Conservation (phyloP, 2,113 vertebrate species). For the Takifugu bimaculatus region DNA sequence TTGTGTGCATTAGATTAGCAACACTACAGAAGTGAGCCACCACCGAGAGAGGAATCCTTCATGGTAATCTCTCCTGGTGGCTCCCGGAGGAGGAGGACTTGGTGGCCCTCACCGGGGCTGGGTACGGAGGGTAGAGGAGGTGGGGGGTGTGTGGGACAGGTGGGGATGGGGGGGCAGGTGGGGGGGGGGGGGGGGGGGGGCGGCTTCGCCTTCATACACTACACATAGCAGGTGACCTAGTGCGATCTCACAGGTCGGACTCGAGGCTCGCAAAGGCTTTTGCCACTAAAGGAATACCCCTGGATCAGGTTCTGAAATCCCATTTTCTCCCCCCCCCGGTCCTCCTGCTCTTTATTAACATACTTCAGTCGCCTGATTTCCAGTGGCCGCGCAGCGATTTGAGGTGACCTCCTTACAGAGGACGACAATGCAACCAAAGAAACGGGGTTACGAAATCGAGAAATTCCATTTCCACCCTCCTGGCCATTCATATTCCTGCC, state of each 20-base stretch:
- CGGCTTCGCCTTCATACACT: no score
- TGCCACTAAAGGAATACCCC: neutral
- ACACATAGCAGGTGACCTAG: no score
- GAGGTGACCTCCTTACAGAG: conserved; percentile 55
- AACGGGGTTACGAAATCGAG: conserved; percentile 59
- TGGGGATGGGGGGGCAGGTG: neutral
- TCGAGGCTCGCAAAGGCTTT: neutral
- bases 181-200: conserved; percentile 2
- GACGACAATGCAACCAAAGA: conserved; percentile 62
- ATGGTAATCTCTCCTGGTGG: conserved; percentile 57
- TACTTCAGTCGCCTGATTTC: conserved; percentile 29
- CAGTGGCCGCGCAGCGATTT: conserved; percentile 31
- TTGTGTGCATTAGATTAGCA: conserved; percentile 71
- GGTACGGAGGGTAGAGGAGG: conserved; percentile 21
- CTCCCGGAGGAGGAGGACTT: conserved; percentile 58
- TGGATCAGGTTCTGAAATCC: conserved; percentile 10
- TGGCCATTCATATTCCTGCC: conserved; percentile 54
- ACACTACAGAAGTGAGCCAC: conserved; percentile 55
- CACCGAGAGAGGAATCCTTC: conserved; percentile 56
- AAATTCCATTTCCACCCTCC: conserved; percentile 58
- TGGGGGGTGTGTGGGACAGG: no score
- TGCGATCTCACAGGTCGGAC: no score
- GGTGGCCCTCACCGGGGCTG: conserved; percentile 40
- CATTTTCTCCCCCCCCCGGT: conserved; percentile 1
- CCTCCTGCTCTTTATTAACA: conserved; percentile 27